A percentile compares a stretch with the other conserved stretches of the same genome.
These are phyloP conservation scores for Melinopterus prodromus DNA, from an alignment of 2,888 invertebrate genomes.

Conservation along the genomic window DNA sequence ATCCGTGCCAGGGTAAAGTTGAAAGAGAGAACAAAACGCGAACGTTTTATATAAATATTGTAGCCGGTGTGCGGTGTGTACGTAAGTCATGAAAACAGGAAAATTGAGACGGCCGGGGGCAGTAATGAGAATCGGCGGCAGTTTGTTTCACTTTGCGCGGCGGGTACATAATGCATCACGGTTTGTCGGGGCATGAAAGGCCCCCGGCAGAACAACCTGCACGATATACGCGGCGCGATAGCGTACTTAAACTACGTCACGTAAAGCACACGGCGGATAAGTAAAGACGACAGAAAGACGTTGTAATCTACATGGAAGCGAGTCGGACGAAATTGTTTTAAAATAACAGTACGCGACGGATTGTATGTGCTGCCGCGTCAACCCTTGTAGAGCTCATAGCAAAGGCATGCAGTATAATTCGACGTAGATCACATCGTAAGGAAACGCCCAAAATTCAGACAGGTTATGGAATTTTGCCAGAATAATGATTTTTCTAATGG, in stretches of 20 bases:
- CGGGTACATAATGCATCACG: conserved; percentile 14
- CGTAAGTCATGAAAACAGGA: conserved; percentile 11
- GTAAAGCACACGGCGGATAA: not conserved
- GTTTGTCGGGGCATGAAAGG: not conserved
- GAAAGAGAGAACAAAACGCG: conserved; percentile 14
- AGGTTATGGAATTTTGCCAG: too few species aligned
- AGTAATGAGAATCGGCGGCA: conserved; percentile 24
- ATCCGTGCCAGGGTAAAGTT: not conserved
- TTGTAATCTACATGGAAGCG: not conserved
- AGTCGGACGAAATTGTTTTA: not conserved
- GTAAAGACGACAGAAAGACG: not conserved
- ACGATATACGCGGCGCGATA: not conserved
- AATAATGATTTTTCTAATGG: too few species aligned
- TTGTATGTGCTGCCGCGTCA: too few species aligned
- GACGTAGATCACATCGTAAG: too few species aligned
- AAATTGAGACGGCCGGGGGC: conserved; percentile 20
- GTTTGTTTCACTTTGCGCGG: conserved; percentile 23
- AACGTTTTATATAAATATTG: conserved; percentile 6
- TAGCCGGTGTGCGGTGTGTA: conserved; percentile 9
- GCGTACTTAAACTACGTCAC: not conserved
- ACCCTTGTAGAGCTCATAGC: too few species aligned
- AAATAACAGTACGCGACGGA: not conserved
- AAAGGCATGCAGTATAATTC: too few species aligned
- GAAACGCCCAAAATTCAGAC: too few species aligned
- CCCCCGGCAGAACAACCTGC: not conserved